Percentiles rank a stretch among this genome's conserved stretches.
These are phyloP conservation scores for Hyles vespertilio DNA, from an alignment of 1,140 invertebrate genomes.

Conservation along the genomic window DNA sequence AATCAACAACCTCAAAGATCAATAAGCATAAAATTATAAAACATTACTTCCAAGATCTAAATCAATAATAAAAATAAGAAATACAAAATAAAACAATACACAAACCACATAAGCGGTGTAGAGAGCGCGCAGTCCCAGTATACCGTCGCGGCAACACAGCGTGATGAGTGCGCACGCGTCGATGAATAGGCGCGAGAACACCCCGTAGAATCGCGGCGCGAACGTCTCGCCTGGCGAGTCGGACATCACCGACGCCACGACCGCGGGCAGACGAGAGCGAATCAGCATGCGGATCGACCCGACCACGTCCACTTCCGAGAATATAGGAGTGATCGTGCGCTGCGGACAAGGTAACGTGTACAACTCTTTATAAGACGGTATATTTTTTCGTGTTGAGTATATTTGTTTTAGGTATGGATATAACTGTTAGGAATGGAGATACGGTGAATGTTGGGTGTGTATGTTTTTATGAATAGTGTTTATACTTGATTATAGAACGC, in stretches of 20 bases:
- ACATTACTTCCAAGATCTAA: not conserved
- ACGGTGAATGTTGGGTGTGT: too few species aligned
- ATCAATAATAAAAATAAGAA: not conserved
- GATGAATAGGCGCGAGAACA: constrained; percentile 33
- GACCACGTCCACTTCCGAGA: constrained; percentile 27
- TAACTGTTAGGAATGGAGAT: too few species aligned
- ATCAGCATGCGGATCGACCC: constrained; percentile 34
- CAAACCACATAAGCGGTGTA: constrained; percentile 37
- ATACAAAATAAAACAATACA: not conserved
- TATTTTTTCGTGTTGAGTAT: too few species aligned
- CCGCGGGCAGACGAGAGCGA: constrained; percentile 26
- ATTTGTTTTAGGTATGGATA: too few species aligned
- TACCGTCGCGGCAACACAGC: constrained; percentile 32
- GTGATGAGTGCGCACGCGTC: constrained; percentile 40
- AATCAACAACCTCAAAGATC: not conserved
- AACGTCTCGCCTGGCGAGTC: constrained; percentile 17
- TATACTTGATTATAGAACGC: too few species aligned
- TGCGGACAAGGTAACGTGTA: constrained; percentile 16
- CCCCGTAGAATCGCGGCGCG: constrained; percentile 31
- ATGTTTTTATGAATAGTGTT: too few species aligned
- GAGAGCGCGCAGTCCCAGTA: constrained; percentile 27
- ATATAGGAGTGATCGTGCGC: constrained; percentile 23
- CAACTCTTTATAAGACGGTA: not conserved
- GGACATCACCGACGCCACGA: constrained; percentile 27
- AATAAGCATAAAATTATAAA: too few species aligned